A percentile compares a stretch with the other conserved stretches of the same genome.
Evolutionary conservation across 2,797 vertebrate genomes (phyloP).

Genomic region (Xenopus petersii): DNA sequence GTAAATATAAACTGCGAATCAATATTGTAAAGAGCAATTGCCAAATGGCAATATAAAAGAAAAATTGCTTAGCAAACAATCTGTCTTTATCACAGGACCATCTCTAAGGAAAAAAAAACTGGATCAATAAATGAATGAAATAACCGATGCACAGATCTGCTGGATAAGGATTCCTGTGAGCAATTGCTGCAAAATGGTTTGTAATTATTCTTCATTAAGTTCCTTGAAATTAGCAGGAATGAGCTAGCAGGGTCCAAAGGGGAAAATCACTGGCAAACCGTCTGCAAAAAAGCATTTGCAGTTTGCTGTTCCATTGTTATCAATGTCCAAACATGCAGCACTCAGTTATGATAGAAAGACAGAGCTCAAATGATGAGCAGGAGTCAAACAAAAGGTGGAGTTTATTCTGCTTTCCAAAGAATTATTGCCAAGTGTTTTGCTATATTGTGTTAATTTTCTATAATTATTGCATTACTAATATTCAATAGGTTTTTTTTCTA

Average conservation of each 20-base stretch:
- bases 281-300: background rate
- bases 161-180: conserved; percentile 25
- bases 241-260: background rate
- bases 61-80: conserved; percentile 25
- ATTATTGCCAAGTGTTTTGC: too few relatives aligned
- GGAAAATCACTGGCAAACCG: background rate
- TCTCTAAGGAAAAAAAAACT: conserved; percentile 28
- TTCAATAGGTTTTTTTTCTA: too few relatives aligned
- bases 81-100: conserved; percentile 33
- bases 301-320: background rate
- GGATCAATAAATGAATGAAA: conserved; percentile 35
- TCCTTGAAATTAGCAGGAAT: conserved; percentile 24
- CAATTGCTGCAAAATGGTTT: conserved; percentile 34
- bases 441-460: too few relatives aligned
- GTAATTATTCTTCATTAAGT: conserved; percentile 46
- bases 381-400: too few relatives aligned
- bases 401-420: too few relatives aligned
- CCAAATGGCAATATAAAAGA: conserved; percentile 19
- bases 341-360: too few relatives aligned
- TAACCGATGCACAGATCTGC: conserved; percentile 20
- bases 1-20: conserved; percentile 26
- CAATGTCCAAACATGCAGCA: too few relatives aligned
- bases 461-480: too few relatives aligned
- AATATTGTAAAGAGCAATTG: conserved; percentile 27
- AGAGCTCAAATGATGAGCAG: too few relatives aligned